These are phyloP conservation scores for Bursaphelenchus okinawaensis DNA, from an alignment of 2,888 invertebrate genomes.

Conservation along the genomic window DNA sequence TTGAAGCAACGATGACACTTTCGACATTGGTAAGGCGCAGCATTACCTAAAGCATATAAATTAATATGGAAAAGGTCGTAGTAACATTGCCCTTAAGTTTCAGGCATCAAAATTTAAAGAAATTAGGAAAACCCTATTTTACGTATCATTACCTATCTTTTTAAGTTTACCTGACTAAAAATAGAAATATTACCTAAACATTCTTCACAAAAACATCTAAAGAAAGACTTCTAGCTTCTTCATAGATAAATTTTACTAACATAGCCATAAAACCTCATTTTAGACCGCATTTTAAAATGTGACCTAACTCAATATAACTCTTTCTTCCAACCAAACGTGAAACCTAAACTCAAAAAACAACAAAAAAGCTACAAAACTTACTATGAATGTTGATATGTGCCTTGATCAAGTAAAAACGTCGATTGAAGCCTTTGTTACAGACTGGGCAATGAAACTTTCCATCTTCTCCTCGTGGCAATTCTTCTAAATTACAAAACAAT, in stretches of 20 bases:
- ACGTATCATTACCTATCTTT: not conserved
- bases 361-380: not conserved
- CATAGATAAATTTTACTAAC: no score
- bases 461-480: not conserved
- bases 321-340: no score
- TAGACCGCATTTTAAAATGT: no score
- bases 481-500: not conserved
- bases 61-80: no score
- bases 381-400: not conserved
- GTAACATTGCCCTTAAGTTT: no score
- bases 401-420: not conserved
- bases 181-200: no score
- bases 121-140: no score
- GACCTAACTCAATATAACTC: no score
- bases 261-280: no score
- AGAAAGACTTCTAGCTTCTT: no score
- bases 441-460: not conserved
- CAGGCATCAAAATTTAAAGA: no score
- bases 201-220: no score
- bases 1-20: not conserved
- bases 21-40: not conserved
- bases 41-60: not conserved
- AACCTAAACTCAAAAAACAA: not conserved
- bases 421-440: not conserved
- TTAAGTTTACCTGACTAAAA: not conserved